Conservation (phyloP, 2,113 vertebrate species). For the Megalops atlanticus region DNA sequence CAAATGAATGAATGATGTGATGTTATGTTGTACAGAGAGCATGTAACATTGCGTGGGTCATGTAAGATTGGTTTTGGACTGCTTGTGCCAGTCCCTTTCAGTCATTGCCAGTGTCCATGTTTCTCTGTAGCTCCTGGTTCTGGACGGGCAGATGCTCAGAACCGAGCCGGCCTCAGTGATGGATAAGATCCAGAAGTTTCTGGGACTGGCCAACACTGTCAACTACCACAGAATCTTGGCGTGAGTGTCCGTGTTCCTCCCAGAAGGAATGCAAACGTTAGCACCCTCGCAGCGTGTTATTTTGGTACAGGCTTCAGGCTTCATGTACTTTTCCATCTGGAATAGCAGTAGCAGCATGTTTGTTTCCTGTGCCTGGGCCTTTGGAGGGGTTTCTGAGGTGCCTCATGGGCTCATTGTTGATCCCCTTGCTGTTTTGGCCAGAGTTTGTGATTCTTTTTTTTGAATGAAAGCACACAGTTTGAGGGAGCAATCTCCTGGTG, state of each 20-base stretch:
- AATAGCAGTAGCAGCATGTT: too few species aligned
- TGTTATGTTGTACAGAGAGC: not conserved
- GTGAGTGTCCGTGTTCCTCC: conserved; percentile 71
- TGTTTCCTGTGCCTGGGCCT: not conserved
- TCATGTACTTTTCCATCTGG: not conserved
- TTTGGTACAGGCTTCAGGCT: not conserved
- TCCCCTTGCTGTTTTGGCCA: not conserved
- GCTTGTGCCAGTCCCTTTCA: too few species aligned
- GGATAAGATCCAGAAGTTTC: conserved; percentile 95
- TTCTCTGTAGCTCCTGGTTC: conserved; percentile 81
- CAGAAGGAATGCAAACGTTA: not conserved
- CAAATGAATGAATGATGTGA: not conserved
- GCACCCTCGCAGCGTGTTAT: not conserved
- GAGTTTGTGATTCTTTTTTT: not conserved
- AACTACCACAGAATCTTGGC: conserved; percentile 94
- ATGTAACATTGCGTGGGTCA: too few species aligned
- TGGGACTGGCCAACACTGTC: conserved; percentile 77
- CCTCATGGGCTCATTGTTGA: not conserved
- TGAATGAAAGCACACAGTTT: not conserved
- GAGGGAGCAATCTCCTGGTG: not conserved
- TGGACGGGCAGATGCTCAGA: conserved; percentile 93
- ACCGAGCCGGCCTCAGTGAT: conserved; percentile 91
- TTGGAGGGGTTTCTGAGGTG: not conserved
- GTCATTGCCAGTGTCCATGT: not conserved
- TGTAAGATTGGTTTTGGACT: too few species aligned